phyloP scores from a whole-genome alignment of 2,888 invertebrate genomes.

The Volucella zonaria region DNA sequence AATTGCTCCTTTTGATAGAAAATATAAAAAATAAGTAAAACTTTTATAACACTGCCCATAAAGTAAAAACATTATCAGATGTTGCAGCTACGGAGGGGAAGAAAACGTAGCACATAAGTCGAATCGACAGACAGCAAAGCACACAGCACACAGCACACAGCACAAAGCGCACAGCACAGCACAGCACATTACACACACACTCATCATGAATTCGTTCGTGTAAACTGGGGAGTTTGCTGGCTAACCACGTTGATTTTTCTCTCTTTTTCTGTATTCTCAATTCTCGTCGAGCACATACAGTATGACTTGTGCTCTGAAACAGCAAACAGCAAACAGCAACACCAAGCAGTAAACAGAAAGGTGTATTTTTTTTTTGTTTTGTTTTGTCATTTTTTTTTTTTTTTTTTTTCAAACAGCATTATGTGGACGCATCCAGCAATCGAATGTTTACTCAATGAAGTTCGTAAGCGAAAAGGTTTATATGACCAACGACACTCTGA shows the following conservation, averaged over 20 bases:
- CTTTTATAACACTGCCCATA: background rate
- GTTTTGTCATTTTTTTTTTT: background rate
- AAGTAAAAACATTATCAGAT: background rate
- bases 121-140: background rate
- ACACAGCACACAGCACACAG: conserved; percentile 1
- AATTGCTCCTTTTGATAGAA: no score
- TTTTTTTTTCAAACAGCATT: conserved; percentile 5
- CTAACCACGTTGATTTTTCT: conserved; percentile 8
- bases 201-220: conserved; percentile 56
- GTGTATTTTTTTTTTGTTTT: no score
- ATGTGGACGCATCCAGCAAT: conserved; percentile 62
- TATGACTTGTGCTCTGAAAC: conserved; percentile 59
- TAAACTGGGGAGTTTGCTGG: conserved; percentile 41
- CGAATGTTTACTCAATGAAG: conserved; percentile 47
- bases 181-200: conserved; percentile 34
- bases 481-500: conserved; percentile 55
- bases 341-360: no score
- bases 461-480: conserved; percentile 49
- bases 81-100: conserved; percentile 38
- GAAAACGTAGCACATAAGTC: conserved; percentile 29
- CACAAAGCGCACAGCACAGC: conserved; percentile 11
- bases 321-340: conserved; percentile 38
- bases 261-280: conserved; percentile 14
- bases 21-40: background rate
- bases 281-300: conserved; percentile 63